Evolutionary conservation across 2,113 vertebrate genomes (phyloP), one percentile per base, ranked within the genome.

Genomic region (Mesembrinibis cayennensis): DNA sequence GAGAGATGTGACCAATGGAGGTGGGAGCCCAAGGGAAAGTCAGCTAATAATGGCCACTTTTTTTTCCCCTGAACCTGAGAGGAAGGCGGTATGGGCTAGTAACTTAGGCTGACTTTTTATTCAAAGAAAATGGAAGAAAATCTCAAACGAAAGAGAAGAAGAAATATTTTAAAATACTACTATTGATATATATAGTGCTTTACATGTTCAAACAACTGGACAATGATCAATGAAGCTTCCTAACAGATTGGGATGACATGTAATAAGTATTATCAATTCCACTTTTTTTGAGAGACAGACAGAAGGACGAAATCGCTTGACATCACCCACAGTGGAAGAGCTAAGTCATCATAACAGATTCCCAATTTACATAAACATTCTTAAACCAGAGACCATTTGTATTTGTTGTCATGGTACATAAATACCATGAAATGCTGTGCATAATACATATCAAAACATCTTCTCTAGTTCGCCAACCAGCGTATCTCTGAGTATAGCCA

Each of bases 171-270:
- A 13, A n/a, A 36, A 11, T 11, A 11, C n/a, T 84, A 4, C 61
- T 79, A 45, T 65, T 53, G 38, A 53, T 16, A 23, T 42, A 36
- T 42, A 36, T 40, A 10, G 3, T 3, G 32, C 49, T 32, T 8
- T 23, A 25, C 16, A 7, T 10, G 23, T 16, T 62, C 53, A 59
- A 50, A 52, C 29, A 50, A 49, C 4, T 38, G 36, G 69, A 50
- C 58, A 79, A 9, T 7, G 34, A 66, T 26, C 53, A 59, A 45
- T 20, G 73, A 29, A 45, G 34, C 14, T 74, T 69, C 4, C 1
- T 7, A n/a, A 47, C 2, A 18, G 21, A 21, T 1, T 23, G 32
- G 23, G 11, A 11, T 29, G 45, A 42, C 30, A 50, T 0, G 3
- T 22, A 71, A 0, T 11, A 19, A 83, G 16, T 6, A 17, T 32